phyloP scores from a whole-genome alignment of 2,888 invertebrate genomes.

The Orchestes rusci region DNA sequence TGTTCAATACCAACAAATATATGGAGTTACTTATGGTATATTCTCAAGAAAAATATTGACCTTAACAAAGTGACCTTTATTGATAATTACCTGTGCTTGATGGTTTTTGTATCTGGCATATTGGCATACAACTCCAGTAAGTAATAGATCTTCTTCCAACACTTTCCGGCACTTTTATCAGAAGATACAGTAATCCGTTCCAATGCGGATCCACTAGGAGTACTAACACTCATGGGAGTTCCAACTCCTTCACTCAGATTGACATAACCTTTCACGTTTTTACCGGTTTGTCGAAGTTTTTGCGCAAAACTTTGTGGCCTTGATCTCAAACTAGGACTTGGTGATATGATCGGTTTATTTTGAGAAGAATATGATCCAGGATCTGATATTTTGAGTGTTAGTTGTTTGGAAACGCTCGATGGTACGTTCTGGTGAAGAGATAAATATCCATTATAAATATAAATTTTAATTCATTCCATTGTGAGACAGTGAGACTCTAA shows the following conservation, averaged over 20 bases:
- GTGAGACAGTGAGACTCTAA: too few relatives aligned
- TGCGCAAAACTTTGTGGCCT: conserved; percentile 85
- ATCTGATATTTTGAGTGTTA: conserved; percentile 42
- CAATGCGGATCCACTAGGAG: conserved; percentile 53
- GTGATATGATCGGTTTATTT: conserved; percentile 45
- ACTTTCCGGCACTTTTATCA: conserved; percentile 54
- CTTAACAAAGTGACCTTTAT: too few relatives aligned
- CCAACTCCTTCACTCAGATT: conserved; percentile 70
- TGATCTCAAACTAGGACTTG: conserved; percentile 50
- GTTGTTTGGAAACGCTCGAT: conserved; percentile 46
- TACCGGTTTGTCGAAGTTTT: conserved; percentile 66
- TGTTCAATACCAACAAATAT: too few relatives aligned
- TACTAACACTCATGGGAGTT: conserved; percentile 60
- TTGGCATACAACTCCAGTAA: conserved; percentile 88
- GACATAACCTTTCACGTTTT: conserved; percentile 56
- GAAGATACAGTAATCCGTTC: conserved; percentile 47
- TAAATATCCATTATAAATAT: too few relatives aligned
- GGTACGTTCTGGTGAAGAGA: conserved; percentile 46
- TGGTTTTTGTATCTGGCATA: conserved; percentile 91
- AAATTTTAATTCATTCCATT: too few relatives aligned
- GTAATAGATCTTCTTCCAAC: conserved; percentile 93
- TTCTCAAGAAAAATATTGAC: too few relatives aligned
- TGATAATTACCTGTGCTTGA: conserved; percentile 56
- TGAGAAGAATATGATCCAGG: conserved; percentile 39
- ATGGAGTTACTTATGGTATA: too few relatives aligned